phyloP scores from a whole-genome alignment of 2,797 vertebrate species.

The Argentina silus region DNA sequence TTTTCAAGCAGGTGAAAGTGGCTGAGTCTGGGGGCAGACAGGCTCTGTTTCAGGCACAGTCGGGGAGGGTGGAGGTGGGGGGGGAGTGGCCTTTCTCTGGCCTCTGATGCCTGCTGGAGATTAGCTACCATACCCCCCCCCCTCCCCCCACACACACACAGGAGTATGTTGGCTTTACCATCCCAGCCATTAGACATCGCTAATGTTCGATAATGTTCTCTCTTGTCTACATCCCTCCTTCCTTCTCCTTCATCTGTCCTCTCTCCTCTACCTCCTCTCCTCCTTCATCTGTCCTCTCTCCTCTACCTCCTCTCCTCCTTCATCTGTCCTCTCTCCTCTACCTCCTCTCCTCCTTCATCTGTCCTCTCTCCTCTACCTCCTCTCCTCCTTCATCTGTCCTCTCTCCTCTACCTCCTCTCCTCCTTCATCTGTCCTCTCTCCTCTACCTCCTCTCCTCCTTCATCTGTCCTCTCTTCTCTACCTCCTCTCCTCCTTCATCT shows the following conservation, averaged over 20 bases:
- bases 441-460: too few species aligned
- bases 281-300: conserved; percentile 2
- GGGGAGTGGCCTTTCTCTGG: background rate
- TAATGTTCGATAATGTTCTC: background rate
- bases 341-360: too few species aligned
- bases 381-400: too few species aligned
- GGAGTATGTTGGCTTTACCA: background rate
- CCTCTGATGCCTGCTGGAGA: background rate
- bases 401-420: too few species aligned
- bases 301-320: too few species aligned
- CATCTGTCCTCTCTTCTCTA: too few species aligned
- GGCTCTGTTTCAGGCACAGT: conserved; percentile 8
- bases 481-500: conserved; percentile 13
- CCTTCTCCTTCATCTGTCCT: background rate
- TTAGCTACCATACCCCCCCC: background rate
- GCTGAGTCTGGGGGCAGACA: conserved; percentile 1
- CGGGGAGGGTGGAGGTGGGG: background rate
- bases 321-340: too few species aligned
- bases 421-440: too few species aligned
- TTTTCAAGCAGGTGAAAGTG: conserved; percentile 35
- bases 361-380: too few species aligned
- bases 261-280: background rate
- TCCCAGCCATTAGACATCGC: background rate
- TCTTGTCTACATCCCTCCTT: background rate
- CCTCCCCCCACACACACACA: background rate